Evolutionary conservation across 2,113 vertebrate species (phyloP), one percentile per base, ranked within the genome.

Genomic region (Neolamprologus devosi): DNA sequence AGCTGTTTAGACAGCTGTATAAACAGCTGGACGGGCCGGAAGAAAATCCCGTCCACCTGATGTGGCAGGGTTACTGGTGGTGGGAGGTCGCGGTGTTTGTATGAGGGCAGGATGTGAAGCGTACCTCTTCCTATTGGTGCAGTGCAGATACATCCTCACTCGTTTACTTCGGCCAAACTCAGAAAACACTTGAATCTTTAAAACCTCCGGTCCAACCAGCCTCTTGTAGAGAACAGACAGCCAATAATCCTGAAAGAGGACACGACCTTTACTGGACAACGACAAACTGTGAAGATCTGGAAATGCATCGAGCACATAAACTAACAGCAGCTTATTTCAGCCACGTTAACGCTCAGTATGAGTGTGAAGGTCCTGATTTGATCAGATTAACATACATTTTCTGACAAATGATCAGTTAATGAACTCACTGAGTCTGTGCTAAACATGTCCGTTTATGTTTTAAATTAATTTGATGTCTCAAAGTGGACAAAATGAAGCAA

Each of bases 151-250:
- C 7, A 98, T 91, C 1, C 98, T 95, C 17, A 98, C 95, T 35
- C 89, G 95, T 54, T 82, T 94, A 40, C 0, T 93, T 2, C 0
- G 68, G 55, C 55, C 89, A 6, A 14, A 68, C 81, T 30, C 28
- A 4, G 87, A 78, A 28, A 80, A 28, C 2, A 95, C 88, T 11
- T 78, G 11, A 0, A 95, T 91, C 9, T 88, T 92, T 83, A 99
- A 87, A 63, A 99, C 98, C 40, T 95, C 97, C 35, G 94, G 95
- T 55, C 98, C 98, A 11, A 99, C 98, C 8, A 99, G 96, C 28
- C 95, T 96, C 96, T 99, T 99, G 90, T 98, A 98, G 30, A 99
- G 94, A 42, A 99, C 91, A 0, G 98, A 99, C 1, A 99, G 94
- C 99, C 99, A 99, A 19, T 98, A 99, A 92, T 99, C 98, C 98